Conservation (phyloP, 92 coral and sea anemone species). For the Chrysogorgia sp. region DNA sequence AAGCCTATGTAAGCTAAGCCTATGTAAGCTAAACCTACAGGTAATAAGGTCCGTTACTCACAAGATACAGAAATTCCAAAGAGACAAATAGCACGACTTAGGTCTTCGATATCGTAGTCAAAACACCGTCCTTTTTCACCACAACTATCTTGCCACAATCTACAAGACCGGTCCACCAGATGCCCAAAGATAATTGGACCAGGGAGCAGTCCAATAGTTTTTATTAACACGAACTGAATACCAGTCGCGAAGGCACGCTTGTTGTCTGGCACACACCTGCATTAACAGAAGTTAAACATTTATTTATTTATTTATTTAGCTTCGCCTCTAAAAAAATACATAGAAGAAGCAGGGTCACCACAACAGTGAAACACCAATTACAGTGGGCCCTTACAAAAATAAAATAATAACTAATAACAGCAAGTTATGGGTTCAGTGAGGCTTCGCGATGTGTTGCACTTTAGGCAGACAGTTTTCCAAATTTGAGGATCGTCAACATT, state of each 20-base stretch:
- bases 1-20: conserved; percentile 24
- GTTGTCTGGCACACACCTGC: conserved; percentile 87
- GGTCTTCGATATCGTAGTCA: conserved; percentile 63
- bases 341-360: too few species aligned
- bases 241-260: conserved; percentile 96
- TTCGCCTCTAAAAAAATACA: too few species aligned
- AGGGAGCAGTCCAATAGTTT: conserved; percentile 84
- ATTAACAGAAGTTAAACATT: too few species aligned
- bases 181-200: conserved; percentile 87
- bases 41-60: conserved; percentile 1
- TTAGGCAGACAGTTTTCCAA: too few species aligned
- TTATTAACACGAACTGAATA: conserved; percentile 78
- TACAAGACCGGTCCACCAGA: conserved; percentile 72
- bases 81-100: conserved; percentile 49
- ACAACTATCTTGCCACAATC: conserved; percentile 91
- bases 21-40: too few species aligned
- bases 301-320: too few species aligned
- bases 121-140: conserved; percentile 85
- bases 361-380: too few species aligned
- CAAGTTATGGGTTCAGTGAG: too few species aligned
- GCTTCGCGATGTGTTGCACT: too few species aligned
- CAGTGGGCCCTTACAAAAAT: too few species aligned
- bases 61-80: conserved; percentile 40
- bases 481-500: too few species aligned
- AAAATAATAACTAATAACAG: too few species aligned